Percentiles rank a stretch among this genome's conserved stretches.
These are phyloP conservation scores for Agrotis ipsilon DNA, from an alignment of 2,888 invertebrate species.

Conservation along the genomic window DNA sequence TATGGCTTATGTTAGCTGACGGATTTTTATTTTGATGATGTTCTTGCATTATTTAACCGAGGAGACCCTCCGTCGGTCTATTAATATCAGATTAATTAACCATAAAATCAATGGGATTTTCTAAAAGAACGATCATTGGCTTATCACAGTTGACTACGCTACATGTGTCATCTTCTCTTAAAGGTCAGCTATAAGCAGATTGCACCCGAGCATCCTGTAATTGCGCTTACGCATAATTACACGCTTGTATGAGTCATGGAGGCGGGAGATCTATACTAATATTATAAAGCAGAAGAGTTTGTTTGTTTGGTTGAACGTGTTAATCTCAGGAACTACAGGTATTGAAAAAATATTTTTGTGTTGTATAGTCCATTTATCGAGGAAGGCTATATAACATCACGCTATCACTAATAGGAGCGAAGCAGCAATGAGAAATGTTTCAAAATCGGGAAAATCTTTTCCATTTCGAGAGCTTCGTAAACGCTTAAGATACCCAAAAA, in stretches of 20 bases:
- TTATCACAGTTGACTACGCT: conserved; percentile 40
- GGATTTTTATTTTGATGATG: background rate
- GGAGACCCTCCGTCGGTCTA: background rate
- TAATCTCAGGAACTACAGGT: too few relatives aligned
- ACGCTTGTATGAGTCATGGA: conserved; percentile 31
- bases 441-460: too few relatives aligned
- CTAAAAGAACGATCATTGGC: conserved; percentile 35
- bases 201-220: conserved; percentile 45
- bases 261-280: too few relatives aligned
- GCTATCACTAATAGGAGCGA: too few relatives aligned
- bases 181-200: conserved; percentile 59
- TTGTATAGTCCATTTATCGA: too few relatives aligned
- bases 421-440: too few relatives aligned
- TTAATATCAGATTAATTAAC: conserved; percentile 21
- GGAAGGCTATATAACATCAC: too few relatives aligned
- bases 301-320: too few relatives aligned
- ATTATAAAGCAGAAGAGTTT: too few relatives aligned
- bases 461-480: too few relatives aligned
- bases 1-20: background rate
- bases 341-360: too few relatives aligned
- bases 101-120: conserved; percentile 42
- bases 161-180: conserved; percentile 28
- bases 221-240: conserved; percentile 45
- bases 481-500: too few relatives aligned
- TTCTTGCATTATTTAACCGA: background rate